Conservation (phyloP, 2,113 vertebrate genomes). For the Lycocorax pyrrhopterus region DNA sequence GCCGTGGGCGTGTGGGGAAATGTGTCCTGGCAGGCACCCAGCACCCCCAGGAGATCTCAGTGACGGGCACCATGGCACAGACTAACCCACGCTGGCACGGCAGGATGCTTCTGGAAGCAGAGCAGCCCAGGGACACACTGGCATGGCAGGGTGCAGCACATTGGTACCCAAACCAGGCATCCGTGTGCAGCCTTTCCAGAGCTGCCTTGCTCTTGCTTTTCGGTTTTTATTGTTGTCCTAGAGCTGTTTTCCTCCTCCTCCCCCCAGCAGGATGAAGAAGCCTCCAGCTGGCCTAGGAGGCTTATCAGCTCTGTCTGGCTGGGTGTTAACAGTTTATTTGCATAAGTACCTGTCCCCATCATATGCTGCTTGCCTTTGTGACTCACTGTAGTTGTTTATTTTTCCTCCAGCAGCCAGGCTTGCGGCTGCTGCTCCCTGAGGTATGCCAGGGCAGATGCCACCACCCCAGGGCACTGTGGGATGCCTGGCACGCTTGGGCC, state of each 20-base stretch:
- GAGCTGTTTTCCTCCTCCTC: constrained; percentile 2
- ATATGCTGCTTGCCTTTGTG: constrained; percentile 40
- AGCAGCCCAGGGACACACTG: neutral
- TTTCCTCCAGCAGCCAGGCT: neutral
- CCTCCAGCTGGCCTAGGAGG: constrained; percentile 60
- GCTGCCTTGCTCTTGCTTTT: neutral
- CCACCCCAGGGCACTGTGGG: neutral
- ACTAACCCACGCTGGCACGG: rapidly evolving
- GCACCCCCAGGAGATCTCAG: neutral
- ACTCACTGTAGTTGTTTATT: constrained; percentile 43
- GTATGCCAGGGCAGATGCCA: constrained; percentile 28
- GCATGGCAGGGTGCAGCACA: neutral
- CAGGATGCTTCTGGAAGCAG: neutral
- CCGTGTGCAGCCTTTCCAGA: neutral
- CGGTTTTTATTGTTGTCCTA: neutral
- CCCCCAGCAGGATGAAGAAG: constrained; percentile 30
- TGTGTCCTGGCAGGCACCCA: rapidly evolving
- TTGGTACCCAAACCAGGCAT: neutral
- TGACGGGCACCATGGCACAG: rapidly evolving
- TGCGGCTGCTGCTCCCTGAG: neutral
- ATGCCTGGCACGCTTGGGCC: neutral
- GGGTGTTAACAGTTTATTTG: constrained; percentile 60
- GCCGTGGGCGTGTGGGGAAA: rapidly evolving
- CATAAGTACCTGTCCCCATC: constrained; percentile 62
- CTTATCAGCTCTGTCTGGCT: constrained; percentile 66